Evolutionary conservation across 2,888 invertebrate species (phyloP).

Genomic region (Polymixis flavicincta): DNA sequence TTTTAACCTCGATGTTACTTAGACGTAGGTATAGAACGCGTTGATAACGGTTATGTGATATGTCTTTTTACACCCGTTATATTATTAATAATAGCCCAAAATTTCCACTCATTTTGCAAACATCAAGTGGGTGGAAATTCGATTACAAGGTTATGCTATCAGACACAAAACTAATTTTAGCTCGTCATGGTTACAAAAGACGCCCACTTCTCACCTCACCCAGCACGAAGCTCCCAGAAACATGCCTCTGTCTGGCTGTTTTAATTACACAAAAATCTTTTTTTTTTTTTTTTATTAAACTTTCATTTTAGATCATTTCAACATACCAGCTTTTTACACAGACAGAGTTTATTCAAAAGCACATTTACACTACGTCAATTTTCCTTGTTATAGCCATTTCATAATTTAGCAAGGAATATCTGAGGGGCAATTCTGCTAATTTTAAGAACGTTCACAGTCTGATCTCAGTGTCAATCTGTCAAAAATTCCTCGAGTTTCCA

Average conservation of each 20-base stretch:
- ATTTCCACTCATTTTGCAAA: background rate
- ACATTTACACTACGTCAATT: background rate
- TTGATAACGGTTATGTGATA: background rate
- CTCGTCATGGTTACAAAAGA: background rate
- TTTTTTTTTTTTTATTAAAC: no score
- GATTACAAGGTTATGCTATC: background rate
- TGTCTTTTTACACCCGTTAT: background rate
- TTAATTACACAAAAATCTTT: no score
- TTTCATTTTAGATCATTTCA: conserved; percentile 3
- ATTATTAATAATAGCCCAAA: background rate
- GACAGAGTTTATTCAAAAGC: no score
- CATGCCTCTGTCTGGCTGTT: background rate
- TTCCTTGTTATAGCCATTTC: background rate
- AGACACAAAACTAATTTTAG: background rate
- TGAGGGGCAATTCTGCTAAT: no score
- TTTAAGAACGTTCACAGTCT: no score
- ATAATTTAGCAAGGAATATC: background rate
- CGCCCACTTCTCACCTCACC: background rate
- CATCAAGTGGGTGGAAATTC: background rate
- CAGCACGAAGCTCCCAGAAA: background rate
- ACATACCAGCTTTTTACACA: conserved; percentile 15
- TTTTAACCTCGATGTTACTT: no score
- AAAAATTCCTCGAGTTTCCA: no score
- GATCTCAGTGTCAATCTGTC: no score
- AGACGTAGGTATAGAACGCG: background rate